These are phyloP conservation scores for Nematostella vectensis DNA, from an alignment of 92 coral and sea anemone species.

Conservation along the genomic window DNA sequence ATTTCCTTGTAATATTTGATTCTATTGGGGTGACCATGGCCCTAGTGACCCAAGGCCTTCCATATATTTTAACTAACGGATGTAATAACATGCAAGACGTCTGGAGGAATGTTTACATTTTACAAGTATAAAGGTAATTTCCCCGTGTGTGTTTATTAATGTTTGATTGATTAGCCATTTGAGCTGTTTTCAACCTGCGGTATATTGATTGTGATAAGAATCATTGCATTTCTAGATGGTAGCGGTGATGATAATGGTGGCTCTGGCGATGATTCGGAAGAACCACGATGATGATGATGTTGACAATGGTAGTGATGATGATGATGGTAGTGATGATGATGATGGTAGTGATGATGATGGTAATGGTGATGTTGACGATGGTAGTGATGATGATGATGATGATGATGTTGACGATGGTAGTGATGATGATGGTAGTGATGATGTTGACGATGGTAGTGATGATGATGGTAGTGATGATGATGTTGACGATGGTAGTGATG, in stretches of 20 bases:
- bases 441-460: too few relatives aligned
- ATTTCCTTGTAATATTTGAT: too few relatives aligned
- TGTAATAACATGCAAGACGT: too few relatives aligned
- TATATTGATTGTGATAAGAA: background rate
- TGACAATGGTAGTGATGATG: too few relatives aligned
- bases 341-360: background rate
- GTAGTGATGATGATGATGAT: background rate
- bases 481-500: background rate
- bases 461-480: background rate
- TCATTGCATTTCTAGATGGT: background rate
- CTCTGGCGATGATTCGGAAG: background rate
- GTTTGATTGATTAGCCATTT: too few relatives aligned
- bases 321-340: conserved; percentile 2
- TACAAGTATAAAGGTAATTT: too few relatives aligned
- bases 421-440: conserved; percentile 1
- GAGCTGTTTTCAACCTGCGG: too few relatives aligned
- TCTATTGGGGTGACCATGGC: too few relatives aligned
- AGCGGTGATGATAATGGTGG: conserved; percentile 2
- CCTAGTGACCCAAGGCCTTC: too few relatives aligned
- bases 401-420: background rate
- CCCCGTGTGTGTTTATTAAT: too few relatives aligned
- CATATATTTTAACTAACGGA: too few relatives aligned
- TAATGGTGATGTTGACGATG: background rate
- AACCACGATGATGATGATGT: background rate
- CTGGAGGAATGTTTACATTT: too few relatives aligned